These are phyloP conservation scores for Python bivittatus DNA, from an alignment of 2,113 vertebrate genomes.

Conservation along the genomic window DNA sequence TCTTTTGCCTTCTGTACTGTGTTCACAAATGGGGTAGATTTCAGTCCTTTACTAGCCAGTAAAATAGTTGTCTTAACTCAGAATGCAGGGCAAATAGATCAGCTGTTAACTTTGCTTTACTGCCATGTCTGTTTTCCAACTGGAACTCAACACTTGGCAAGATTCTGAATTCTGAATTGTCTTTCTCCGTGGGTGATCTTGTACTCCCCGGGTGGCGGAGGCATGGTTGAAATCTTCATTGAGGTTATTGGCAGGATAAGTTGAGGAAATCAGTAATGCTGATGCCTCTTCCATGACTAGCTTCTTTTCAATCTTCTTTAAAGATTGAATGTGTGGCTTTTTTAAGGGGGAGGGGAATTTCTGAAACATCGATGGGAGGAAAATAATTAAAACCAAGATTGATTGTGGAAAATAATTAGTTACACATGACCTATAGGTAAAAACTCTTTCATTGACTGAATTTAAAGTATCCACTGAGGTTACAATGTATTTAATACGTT, in stretches of 20 bases:
- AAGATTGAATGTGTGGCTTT: slow-evolving; percentile 52
- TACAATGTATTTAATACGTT: slow-evolving; percentile 33
- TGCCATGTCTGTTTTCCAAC: neutral
- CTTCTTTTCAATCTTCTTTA: slow-evolving; percentile 38
- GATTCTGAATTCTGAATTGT: slow-evolving; percentile 26
- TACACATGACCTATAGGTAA: slow-evolving; percentile 43
- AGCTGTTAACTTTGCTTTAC: neutral
- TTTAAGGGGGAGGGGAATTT: slow-evolving; percentile 22
- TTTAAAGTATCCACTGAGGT: slow-evolving; percentile 5
- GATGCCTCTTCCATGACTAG: slow-evolving; percentile 41
- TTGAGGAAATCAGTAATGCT: slow-evolving; percentile 40
- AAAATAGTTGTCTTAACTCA: neutral
- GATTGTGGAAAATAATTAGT: slow-evolving; percentile 38
- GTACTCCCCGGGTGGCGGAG: slow-evolving; percentile 29
- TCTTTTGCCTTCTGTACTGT: neutral
- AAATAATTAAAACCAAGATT: slow-evolving; percentile 57
- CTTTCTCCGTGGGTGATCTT: slow-evolving; percentile 54
- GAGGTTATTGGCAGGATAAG: slow-evolving; percentile 61
- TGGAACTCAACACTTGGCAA: neutral
- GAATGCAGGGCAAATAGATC: neutral
- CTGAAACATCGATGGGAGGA: slow-evolving; percentile 39
- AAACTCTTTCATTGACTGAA: slow-evolving; percentile 3
- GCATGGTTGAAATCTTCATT: slow-evolving; percentile 43
- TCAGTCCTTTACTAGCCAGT: neutral
- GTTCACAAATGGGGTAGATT: neutral